Conservation (phyloP, 2,113 vertebrate genomes). For the Grammomys dolichurus region DNA sequence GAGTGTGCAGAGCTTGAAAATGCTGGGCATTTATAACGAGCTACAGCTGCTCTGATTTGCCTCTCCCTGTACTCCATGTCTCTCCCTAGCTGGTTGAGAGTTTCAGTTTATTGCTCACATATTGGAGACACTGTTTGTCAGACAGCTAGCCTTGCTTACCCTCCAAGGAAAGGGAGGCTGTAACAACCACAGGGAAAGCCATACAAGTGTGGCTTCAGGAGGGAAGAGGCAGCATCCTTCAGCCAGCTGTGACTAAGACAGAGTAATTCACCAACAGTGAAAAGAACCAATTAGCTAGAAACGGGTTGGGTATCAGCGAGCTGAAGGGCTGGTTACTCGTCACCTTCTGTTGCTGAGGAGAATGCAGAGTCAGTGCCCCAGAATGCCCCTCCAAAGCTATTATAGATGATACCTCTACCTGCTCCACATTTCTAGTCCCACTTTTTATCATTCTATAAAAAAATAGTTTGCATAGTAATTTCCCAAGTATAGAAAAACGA, state of each 20-base stretch:
- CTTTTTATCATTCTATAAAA: not conserved
- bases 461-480: not conserved
- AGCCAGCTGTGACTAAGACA: slow-evolving; percentile 55
- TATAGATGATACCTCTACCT: not conserved
- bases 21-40: slow-evolving; percentile 74
- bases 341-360: slow-evolving; percentile 19
- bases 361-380: slow-evolving; percentile 29
- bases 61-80: not conserved
- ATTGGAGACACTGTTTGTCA: slow-evolving; percentile 42
- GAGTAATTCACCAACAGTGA: slow-evolving; percentile 55
- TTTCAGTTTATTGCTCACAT: slow-evolving; percentile 45
- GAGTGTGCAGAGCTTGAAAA: slow-evolving; percentile 60
- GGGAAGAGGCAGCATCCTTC: not conserved
- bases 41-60: no score
- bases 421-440: not conserved
- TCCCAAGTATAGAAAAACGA: not conserved
- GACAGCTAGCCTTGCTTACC: not conserved
- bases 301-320: slow-evolving; percentile 21
- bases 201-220: not conserved
- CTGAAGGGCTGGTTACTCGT: slow-evolving; percentile 36
- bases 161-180: not conserved
- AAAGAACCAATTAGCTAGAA: slow-evolving; percentile 57
- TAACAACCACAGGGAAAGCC: slow-evolving; percentile 2
- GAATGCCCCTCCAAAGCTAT: slow-evolving; percentile 28
- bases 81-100: slow-evolving; percentile 11